phyloP scores from a whole-genome alignment of 2,888 invertebrate genomes.

The Ctena decussata region DNA sequence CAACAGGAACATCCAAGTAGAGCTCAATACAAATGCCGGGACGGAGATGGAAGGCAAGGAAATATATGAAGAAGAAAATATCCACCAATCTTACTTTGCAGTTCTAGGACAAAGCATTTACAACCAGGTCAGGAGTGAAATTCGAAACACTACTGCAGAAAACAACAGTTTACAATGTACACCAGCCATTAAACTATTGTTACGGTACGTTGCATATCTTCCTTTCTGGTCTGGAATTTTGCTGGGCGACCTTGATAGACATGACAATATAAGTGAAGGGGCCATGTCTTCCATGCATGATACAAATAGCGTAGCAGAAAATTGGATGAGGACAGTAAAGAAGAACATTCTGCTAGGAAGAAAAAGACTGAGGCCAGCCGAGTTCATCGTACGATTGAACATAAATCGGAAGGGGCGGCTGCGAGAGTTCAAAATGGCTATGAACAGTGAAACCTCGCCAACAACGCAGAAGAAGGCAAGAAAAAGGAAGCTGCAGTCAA shows the following conservation, averaged over 20 bases:
- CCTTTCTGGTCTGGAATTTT: neutral
- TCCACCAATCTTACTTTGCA: neutral
- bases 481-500: neutral
- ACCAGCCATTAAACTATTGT: neutral
- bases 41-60: neutral
- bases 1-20: neutral
- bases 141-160: neutral
- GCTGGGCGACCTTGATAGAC: neutral
- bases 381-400: neutral
- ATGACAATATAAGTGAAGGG: neutral
- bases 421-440: neutral
- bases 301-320: neutral
- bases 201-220: neutral
- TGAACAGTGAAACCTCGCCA: neutral
- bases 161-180: neutral
- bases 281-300: neutral
- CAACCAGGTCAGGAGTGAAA: neutral
- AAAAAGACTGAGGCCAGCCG: neutral
- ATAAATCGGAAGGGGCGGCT: neutral
- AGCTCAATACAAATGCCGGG: neutral
- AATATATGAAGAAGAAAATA: neutral
- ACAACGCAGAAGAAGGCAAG: neutral
- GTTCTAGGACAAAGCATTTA: neutral
- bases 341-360: neutral
- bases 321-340: neutral